Evolutionary conservation across 2,888 invertebrate species (phyloP), one percentile per base, ranked within the genome.

Genomic region (Drosophila anceps): DNA sequence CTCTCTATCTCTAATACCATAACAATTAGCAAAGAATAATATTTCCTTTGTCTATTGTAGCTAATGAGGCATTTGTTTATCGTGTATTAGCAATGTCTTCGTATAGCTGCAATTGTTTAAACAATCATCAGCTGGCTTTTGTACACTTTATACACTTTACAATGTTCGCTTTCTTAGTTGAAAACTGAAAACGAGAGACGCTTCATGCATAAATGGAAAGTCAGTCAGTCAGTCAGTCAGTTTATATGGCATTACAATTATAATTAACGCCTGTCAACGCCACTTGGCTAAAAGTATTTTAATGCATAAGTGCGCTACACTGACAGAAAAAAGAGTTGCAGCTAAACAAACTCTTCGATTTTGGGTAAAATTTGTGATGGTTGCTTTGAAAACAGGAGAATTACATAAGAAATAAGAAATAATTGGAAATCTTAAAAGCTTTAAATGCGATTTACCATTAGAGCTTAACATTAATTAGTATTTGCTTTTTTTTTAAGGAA

Each of bases 191-290:
- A 69, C 48, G 55, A 61, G 51, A 48, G 69, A 74, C 50, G 69
- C 64, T 48, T 35, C 50, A 70, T 75, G 71, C 66, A 66, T 75
- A 64, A 79, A 75, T 78, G 78, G 81, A 80, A 80, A 80, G 81
- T 75, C 69, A 39, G 60, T n/a, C 59, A 39, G 60, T n/a, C 59
- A 39, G 60, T n/a, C 46, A 46, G 27, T 29, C 59, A 39, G 59
- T 60, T 71, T 69, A 75, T 75, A 69, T 81, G 75, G 65, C 57
- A 71, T 69, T 64, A 79, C 75, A 69, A 72, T 71, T 57, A 67
- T 69, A 71, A 75, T 80, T 75, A 64, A 62, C 71, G 72, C 66
- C 69, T 79, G 76, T 76, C 63, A 73, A 67, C 61, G 54, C 61
- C 48, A 63, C 51, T 50, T 68, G 60, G 44, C 59, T 59, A 33